These are phyloP conservation scores for Chaitophorus viminalis DNA, from an alignment of 2,888 invertebrate species.

Conservation along the genomic window DNA sequence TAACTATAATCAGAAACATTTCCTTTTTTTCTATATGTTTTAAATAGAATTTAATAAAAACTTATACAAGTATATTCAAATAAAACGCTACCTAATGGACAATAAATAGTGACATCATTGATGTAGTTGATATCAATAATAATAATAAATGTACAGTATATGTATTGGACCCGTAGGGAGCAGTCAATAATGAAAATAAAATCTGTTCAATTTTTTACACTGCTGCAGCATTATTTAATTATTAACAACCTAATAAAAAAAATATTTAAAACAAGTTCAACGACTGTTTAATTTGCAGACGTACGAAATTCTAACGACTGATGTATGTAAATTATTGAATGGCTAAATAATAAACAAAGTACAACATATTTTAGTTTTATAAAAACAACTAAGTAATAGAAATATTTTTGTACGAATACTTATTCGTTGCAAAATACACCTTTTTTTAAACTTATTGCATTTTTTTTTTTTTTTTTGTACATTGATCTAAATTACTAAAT, in stretches of 20 bases:
- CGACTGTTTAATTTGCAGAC: conserved; percentile 30
- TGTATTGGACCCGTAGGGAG: neutral
- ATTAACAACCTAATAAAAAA: conserved; percentile 13
- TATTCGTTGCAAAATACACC: too few species aligned
- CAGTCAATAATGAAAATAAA: conserved; percentile 6
- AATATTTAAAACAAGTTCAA: conserved; percentile 35
- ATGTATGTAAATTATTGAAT: conserved; percentile 25
- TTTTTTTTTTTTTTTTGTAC: too few species aligned
- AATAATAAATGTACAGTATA: too few species aligned
- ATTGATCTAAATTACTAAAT: too few species aligned
- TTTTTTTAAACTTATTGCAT: too few species aligned
- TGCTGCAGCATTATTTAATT: conserved; percentile 16
- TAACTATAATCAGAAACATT: too few species aligned
- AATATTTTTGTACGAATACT: too few species aligned
- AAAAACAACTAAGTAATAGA: neutral
- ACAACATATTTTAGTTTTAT: conserved; percentile 7
- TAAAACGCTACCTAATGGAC: neutral
- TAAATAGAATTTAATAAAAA: too few species aligned
- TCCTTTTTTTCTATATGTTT: too few species aligned
- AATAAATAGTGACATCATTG: neutral
- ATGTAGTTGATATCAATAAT: neutral
- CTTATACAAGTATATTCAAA: neutral
- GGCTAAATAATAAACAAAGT: neutral
- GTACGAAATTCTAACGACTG: conserved; percentile 20
- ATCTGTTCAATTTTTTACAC: conserved; percentile 12